Percentiles rank a stretch among this genome's conserved stretches.
These are phyloP conservation scores for Brachionus manjavacas DNA, from an alignment of 1,140 invertebrate genomes.

Conservation along the genomic window DNA sequence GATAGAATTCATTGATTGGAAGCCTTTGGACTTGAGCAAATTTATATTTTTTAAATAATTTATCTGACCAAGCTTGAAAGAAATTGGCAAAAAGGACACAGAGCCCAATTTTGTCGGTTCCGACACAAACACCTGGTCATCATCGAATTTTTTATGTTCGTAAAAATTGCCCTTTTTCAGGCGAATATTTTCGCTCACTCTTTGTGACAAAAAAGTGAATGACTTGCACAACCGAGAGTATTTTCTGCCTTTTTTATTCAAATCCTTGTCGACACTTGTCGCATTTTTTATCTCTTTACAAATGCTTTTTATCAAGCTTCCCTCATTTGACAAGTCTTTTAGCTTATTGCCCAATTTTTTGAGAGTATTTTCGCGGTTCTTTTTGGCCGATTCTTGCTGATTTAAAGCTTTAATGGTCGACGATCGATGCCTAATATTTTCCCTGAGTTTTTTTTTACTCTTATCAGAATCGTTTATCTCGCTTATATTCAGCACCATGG, in stretches of 20 bases:
- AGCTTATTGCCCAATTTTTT: conserved; percentile 12
- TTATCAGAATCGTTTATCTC: conserved; percentile 18
- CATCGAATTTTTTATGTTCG: not conserved
- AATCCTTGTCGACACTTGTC: not conserved
- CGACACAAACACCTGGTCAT: not conserved
- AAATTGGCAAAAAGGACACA: not conserved
- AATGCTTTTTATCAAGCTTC: conserved; percentile 24
- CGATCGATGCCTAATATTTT: not conserved
- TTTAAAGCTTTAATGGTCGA: conserved; percentile 37
- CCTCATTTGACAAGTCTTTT: conserved; percentile 25
- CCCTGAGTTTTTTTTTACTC: conserved; percentile 3
- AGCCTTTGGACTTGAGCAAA: conserved; percentile 9
- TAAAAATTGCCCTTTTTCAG: conserved; percentile 8
- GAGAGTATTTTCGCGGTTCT: conserved; percentile 7
- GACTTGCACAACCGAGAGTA: conserved; percentile 33
- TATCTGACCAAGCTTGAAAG: not conserved
- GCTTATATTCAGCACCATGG: conserved; percentile 11
- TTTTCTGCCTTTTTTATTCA: conserved; percentile 13
- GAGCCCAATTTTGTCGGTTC: conserved; percentile 27
- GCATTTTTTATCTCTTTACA: conserved; percentile 40
- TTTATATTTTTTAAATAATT: conserved; percentile 38
- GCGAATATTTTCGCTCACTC: conserved; percentile 3
- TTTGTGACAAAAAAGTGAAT: conserved; percentile 17
- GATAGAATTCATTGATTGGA: conserved; percentile 27
- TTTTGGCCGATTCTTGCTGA: not conserved